Evolutionary conservation across 2,888 invertebrate genomes (phyloP).

Genomic region (Leptinotarsa juncta): DNA sequence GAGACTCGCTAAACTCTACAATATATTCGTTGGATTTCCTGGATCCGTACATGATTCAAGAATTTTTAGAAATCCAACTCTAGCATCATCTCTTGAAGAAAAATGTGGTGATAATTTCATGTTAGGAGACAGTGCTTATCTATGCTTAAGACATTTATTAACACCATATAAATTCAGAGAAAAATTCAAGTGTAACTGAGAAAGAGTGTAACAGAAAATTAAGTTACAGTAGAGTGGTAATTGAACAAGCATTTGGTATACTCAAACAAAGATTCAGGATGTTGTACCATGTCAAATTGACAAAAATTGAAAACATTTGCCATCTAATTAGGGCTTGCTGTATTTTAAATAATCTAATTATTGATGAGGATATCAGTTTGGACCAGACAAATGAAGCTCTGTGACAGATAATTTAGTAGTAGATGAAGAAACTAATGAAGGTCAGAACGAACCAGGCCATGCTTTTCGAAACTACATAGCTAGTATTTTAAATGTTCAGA

Average conservation of each 20-base stretch:
- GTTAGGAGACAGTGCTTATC: constrained; percentile 5
- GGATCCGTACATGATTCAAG: no score
- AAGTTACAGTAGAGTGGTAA: not conserved
- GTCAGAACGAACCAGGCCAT: no score
- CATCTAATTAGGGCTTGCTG: constrained; percentile 29
- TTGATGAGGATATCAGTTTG: constrained; percentile 7
- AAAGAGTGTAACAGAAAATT: constrained; percentile 6
- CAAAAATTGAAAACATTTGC: constrained; percentile 13
- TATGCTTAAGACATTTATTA: constrained; percentile 2
- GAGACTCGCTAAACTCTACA: no score
- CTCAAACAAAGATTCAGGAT: constrained; percentile 26
- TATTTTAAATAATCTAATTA: constrained; percentile 26
- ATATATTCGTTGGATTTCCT: no score
- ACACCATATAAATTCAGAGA: not conserved
- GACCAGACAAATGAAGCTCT: no score
- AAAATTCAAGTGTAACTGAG: not conserved
- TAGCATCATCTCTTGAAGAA: no score
- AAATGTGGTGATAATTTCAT: not conserved
- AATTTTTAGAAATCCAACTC: no score
- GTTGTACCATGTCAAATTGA: constrained; percentile 22
- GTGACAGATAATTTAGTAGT: no score
- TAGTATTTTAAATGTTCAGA: no score
- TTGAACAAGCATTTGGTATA: no score
- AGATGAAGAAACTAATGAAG: no score
- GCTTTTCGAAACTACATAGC: no score